phyloP scores from a whole-genome alignment of 2,888 invertebrate genomes.

The Acleris sparsana region DNA sequence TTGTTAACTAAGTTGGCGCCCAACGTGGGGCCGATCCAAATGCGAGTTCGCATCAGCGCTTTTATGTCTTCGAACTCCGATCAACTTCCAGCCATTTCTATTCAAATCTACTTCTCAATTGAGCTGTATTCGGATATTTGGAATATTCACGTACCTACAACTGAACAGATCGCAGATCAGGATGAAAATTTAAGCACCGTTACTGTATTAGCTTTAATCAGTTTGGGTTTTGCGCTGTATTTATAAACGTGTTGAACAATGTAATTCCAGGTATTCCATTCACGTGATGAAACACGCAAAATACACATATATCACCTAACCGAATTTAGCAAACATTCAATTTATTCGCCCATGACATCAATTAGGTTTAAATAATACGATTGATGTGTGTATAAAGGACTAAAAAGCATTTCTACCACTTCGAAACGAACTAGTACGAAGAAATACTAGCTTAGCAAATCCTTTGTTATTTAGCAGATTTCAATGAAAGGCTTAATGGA shows the following conservation, averaged over 20 bases:
- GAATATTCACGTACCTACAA: not conserved
- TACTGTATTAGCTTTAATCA: too few relatives aligned
- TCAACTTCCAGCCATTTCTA: constrained; percentile 4
- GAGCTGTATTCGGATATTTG: not conserved
- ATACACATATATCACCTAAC: too few relatives aligned
- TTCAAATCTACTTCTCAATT: constrained; percentile 9
- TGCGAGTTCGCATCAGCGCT: constrained; percentile 57
- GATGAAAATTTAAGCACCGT: too few relatives aligned
- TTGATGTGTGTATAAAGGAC: not conserved
- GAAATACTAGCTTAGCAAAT: constrained; percentile 1
- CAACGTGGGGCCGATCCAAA: constrained; percentile 57
- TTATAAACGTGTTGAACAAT: too few relatives aligned
- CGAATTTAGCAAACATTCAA: too few relatives aligned
- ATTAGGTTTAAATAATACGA: too few relatives aligned
- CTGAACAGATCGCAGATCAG: not conserved
- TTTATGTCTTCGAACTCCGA: constrained; percentile 52
- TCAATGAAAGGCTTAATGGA: not conserved
- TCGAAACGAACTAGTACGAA: not conserved
- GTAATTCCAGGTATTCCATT: too few relatives aligned
- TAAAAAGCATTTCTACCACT: not conserved
- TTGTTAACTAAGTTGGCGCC: constrained; percentile 50
- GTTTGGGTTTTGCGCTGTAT: too few relatives aligned
- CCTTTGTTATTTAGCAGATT: constrained; percentile 1
- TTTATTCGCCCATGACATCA: too few relatives aligned
- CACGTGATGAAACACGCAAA: too few relatives aligned